A percentile compares a stretch with the other conserved stretches of the same genome.
Evolutionary conservation across 2,888 invertebrate species (phyloP).

Genomic region (Eupithecia abbreviata): DNA sequence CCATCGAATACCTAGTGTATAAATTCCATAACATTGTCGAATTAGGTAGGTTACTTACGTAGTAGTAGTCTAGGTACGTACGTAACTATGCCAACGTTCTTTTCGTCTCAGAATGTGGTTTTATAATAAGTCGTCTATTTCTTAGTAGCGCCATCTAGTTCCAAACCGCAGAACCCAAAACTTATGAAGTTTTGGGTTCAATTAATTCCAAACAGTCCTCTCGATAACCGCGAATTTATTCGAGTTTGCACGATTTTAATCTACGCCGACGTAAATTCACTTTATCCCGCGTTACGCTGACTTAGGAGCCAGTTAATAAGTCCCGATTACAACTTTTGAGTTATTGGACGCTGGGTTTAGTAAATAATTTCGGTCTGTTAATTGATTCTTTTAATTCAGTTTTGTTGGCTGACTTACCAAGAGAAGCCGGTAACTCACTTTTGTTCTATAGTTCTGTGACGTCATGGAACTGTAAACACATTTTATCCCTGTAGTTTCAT

Average conservation of each 20-base stretch:
- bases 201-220: conserved; percentile 39
- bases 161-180: conserved; percentile 4
- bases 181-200: conserved; percentile 28
- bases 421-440: too few relatives aligned
- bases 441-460: too few relatives aligned
- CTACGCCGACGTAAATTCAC: conserved; percentile 41
- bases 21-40: too few relatives aligned
- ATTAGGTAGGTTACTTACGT: too few relatives aligned
- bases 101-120: neutral
- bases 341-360: conserved; percentile 36
- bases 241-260: conserved; percentile 46
- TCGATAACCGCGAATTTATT: conserved; percentile 40
- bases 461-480: too few relatives aligned
- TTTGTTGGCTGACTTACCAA: neutral
- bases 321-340: conserved; percentile 47
- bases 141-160: neutral
- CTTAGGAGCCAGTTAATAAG: conserved; percentile 46
- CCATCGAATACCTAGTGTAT: too few relatives aligned
- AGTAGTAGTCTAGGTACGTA: neutral
- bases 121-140: neutral
- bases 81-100: neutral
- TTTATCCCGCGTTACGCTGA: conserved; percentile 44
- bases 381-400: conserved; percentile 9
- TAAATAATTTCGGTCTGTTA: neutral
- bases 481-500: too few relatives aligned